These are phyloP conservation scores for Rallus limicola DNA, from an alignment of 2,113 vertebrate species.

Conservation along the genomic window DNA sequence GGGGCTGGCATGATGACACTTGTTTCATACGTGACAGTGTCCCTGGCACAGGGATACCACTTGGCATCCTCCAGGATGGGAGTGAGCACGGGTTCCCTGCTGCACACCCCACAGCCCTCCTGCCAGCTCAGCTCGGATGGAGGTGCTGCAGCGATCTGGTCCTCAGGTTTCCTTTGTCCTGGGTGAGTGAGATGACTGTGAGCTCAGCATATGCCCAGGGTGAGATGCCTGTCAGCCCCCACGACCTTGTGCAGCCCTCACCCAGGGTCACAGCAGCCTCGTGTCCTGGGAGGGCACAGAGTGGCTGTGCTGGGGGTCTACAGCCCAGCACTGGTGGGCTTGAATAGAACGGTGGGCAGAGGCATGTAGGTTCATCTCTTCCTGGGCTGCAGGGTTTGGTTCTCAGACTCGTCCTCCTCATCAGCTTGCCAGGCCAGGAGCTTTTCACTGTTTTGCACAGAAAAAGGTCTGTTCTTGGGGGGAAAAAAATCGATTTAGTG, in stretches of 20 bases:
- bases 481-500: background rate
- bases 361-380: background rate
- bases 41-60: rapidly evolving
- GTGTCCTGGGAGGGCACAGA: background rate
- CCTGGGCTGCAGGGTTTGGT: background rate
- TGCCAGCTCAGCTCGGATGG: background rate
- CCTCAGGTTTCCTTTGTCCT: background rate
- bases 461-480: background rate
- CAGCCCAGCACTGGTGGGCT: background rate
- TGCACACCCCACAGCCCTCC: too few relatives aligned
- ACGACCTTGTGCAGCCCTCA: rapidly evolving
- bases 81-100: background rate
- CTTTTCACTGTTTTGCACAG: background rate
- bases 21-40: background rate
- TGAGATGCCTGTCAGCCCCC: background rate
- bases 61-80: background rate
- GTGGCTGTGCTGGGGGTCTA: rapidly evolving
- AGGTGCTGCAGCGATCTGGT: rapidly evolving
- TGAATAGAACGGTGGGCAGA: background rate
- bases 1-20: background rate
- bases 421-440: background rate
- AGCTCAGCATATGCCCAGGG: rapidly evolving
- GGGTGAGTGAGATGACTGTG: background rate
- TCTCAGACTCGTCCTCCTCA: background rate
- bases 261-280: background rate